Evolutionary conservation across 2,797 vertebrate species (phyloP), one percentile per base, ranked within the genome.

Genomic region (Cuculus canorus): DNA sequence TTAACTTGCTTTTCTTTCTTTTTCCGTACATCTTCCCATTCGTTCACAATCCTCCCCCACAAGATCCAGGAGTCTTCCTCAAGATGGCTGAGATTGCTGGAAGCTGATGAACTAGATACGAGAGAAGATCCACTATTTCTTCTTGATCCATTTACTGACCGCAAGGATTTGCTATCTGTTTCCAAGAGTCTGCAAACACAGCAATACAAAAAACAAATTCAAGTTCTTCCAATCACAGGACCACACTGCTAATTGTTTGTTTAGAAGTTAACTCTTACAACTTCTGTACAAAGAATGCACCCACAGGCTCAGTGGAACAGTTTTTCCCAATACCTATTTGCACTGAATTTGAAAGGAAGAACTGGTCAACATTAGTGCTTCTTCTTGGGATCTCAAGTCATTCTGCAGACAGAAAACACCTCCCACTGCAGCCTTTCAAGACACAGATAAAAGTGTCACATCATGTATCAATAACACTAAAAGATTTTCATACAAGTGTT

Each of bases 1-100:
- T 99, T 99, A 48, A 99, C 98, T 97, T 99, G 99, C 94, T 99
- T 99, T 96, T 99, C 99, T 96, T 99, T 99, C 97, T 99, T 99
- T 97, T 99, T 99, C 88, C 98, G 99, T 52, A 99, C 98, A 73
- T 99, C 99, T 96, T 99, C 99, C 99, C 99, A 99, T 96, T 99
- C 99, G 47, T 99, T 99, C 97, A 99, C 99, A 57, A 99, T 98
- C 92, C 99, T 98, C 17, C 99, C 99, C 99, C 99, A 99, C n/a
- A 99, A 97, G 86, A 99, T 98, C 99, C 99, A 99, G 0, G 99
- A 97, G 96, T 99, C 99, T 98, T 99, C 99, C 98, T 99, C 99
- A 92, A 99, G 98, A 93, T 99, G 99, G 80, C 99, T 99, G 90
- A 99, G 99, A 97, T 99, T 99, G 96, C 99, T 99, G 78, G 99